These are phyloP conservation scores for Drosophila pachea DNA, from an alignment of 1,140 invertebrate species.

Conservation along the genomic window DNA sequence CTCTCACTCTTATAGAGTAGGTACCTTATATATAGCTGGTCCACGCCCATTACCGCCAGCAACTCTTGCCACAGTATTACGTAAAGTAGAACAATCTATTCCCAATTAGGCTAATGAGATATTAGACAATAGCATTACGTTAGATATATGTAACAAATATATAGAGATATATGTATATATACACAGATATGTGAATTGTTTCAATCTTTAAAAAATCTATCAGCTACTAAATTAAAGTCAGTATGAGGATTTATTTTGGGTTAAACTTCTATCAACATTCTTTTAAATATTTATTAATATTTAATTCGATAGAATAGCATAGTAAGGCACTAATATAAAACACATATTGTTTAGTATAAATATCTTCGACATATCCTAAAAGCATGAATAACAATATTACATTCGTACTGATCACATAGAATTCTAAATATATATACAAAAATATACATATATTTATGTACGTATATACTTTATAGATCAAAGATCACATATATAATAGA, in stretches of 20 bases:
- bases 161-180: conserved; percentile 3
- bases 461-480: neutral
- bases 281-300: no score
- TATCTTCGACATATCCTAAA: no score
- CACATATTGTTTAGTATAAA: no score
- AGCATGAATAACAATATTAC: no score
- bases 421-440: neutral
- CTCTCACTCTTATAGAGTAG: conserved; percentile 72
- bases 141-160: conserved; percentile 1
- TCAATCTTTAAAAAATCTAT: no score
- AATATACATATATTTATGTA: neutral
- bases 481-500: conserved; percentile 18
- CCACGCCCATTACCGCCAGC: conserved; percentile 3
- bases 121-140: neutral
- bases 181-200: no score
- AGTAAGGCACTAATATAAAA: neutral
- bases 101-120: conserved; percentile 21
- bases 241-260: no score
- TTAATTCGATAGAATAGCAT: neutral
- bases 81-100: conserved; percentile 31
- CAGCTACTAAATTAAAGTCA: neutral
- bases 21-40: conserved; percentile 54
- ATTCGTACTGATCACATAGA: no score
- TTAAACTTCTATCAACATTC: no score
- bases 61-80: conserved; percentile 56